These are phyloP conservation scores for Leucosticte australis DNA, from an alignment of 2,113 vertebrate species.

Conservation along the genomic window DNA sequence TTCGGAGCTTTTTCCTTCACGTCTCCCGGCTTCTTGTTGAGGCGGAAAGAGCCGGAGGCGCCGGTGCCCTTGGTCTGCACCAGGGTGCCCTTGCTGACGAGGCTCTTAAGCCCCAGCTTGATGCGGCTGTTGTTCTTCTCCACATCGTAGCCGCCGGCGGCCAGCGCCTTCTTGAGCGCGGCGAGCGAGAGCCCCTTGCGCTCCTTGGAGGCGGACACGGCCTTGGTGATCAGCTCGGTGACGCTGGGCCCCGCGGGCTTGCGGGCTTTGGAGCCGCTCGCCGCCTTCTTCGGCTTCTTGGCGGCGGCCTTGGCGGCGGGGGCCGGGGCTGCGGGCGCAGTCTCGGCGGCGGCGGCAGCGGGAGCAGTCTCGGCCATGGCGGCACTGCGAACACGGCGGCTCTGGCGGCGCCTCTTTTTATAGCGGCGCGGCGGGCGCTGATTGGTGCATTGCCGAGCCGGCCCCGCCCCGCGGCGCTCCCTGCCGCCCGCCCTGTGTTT, in stretches of 20 bases:
- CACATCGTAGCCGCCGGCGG: slow-evolving; percentile 81
- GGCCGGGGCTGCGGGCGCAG: slow-evolving; percentile 2
- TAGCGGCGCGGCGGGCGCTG: slow-evolving; percentile 52
- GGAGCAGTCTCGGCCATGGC: slow-evolving; percentile 20
- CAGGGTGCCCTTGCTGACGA: slow-evolving; percentile 70
- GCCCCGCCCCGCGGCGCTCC: neutral
- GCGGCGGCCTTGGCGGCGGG: slow-evolving; percentile 4
- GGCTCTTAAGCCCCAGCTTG: slow-evolving; percentile 67
- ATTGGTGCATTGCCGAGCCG: slow-evolving; percentile 45
- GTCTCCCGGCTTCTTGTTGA: neutral
- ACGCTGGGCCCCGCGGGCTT: slow-evolving; percentile 71
- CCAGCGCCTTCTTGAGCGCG: slow-evolving; percentile 78
- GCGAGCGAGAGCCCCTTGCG: slow-evolving; percentile 76
- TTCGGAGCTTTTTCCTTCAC: neutral
- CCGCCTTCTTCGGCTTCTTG: slow-evolving; percentile 72
- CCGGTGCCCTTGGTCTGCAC: slow-evolving; percentile 76
- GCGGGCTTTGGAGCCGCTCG: slow-evolving; percentile 40
- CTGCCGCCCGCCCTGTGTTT: slow-evolving; percentile 57
- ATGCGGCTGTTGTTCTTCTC: slow-evolving; percentile 78
- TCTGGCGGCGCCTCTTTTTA: neutral
- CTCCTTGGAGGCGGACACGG: slow-evolving; percentile 73
- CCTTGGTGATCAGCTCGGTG: slow-evolving; percentile 79
- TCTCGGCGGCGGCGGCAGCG: neutral
- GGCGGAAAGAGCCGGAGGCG: slow-evolving; percentile 69
- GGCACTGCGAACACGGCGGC: accelerated